A percentile compares a stretch with the other conserved stretches of the same genome.
These are phyloP conservation scores for Brachionus asplanchnoidis DNA, from an alignment of 1,140 invertebrate genomes.

Conservation along the genomic window DNA sequence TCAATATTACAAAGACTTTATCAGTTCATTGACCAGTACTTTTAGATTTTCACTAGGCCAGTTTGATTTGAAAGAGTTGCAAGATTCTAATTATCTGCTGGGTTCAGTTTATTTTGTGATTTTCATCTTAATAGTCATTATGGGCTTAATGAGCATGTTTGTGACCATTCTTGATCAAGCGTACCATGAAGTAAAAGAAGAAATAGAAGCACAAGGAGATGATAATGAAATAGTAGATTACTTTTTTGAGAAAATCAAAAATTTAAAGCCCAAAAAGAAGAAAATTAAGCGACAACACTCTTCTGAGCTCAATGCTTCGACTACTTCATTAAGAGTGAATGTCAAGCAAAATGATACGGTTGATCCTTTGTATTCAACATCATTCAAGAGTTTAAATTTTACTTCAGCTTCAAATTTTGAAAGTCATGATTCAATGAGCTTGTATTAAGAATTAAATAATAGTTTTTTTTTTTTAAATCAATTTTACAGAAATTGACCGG, in stretches of 20 bases:
- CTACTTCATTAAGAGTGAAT: background rate
- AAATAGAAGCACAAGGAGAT: conserved; percentile 44
- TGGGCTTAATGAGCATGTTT: conserved; percentile 41
- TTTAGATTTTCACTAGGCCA: conserved; percentile 54
- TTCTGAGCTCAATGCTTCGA: background rate
- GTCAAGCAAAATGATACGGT: background rate
- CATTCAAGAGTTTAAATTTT: conserved; percentile 5
- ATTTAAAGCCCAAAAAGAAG: background rate
- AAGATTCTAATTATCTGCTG: background rate
- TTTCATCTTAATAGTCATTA: conserved; percentile 33
- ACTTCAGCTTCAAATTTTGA: background rate
- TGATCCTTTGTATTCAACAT: background rate
- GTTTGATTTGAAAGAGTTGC: conserved; percentile 50
- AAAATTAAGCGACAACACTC: background rate
- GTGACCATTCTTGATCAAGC: conserved; percentile 40
- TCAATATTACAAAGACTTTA: conserved; percentile 48
- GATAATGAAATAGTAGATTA: conserved; percentile 35
- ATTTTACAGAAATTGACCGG: background rate
- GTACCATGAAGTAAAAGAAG: conserved; percentile 46
- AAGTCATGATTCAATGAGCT: conserved; percentile 23
- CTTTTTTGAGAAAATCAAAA: conserved; percentile 39
- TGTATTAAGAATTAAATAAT: background rate
- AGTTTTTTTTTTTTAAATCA: background rate
- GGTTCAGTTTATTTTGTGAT: conserved; percentile 40
- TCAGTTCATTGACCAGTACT: conserved; percentile 50